Conservation (phyloP, 2,888 invertebrate species). For the Pammene aurita region DNA sequence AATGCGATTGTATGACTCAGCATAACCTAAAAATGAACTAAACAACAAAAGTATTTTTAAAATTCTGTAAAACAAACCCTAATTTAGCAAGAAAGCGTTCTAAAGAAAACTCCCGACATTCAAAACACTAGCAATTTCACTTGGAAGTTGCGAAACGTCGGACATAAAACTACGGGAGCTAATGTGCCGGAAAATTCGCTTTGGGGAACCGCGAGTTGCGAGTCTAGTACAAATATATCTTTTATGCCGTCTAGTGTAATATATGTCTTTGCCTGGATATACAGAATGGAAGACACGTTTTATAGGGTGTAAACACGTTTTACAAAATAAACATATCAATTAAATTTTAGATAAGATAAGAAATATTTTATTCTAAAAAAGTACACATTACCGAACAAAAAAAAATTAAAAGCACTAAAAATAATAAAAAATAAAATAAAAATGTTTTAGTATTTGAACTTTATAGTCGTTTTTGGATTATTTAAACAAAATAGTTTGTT, state of each 20-base stretch:
- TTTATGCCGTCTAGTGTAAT: slow-evolving; percentile 3
- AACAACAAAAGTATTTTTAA: background rate
- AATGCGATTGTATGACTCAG: background rate
- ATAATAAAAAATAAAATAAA: too few relatives aligned
- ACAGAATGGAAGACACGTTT: too few relatives aligned
- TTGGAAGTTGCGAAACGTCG: slow-evolving; percentile 47
- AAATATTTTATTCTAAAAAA: too few relatives aligned
- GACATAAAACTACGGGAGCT: slow-evolving; percentile 50
- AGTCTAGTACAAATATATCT: slow-evolving; percentile 21
- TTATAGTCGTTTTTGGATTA: too few relatives aligned
- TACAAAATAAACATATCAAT: too few relatives aligned
- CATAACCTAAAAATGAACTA: background rate
- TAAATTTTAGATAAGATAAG: too few relatives aligned
- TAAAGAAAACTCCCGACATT: slow-evolving; percentile 3
- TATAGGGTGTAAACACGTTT: background rate
- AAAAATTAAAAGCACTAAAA: too few relatives aligned
- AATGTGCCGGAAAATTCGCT: slow-evolving; percentile 54
- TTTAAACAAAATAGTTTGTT: too few relatives aligned
- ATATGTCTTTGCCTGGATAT: slow-evolving; percentile 5
- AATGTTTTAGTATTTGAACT: too few relatives aligned
- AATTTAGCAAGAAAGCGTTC: slow-evolving; percentile 1
- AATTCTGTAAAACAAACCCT: background rate
- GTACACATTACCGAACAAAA: too few relatives aligned
- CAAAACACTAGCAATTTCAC: slow-evolving; percentile 36
- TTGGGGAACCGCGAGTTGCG: slow-evolving; percentile 27